Evolutionary conservation across 2,888 invertebrate genomes (phyloP), one percentile per base, ranked within the genome.

Genomic region (Nineta flava): DNA sequence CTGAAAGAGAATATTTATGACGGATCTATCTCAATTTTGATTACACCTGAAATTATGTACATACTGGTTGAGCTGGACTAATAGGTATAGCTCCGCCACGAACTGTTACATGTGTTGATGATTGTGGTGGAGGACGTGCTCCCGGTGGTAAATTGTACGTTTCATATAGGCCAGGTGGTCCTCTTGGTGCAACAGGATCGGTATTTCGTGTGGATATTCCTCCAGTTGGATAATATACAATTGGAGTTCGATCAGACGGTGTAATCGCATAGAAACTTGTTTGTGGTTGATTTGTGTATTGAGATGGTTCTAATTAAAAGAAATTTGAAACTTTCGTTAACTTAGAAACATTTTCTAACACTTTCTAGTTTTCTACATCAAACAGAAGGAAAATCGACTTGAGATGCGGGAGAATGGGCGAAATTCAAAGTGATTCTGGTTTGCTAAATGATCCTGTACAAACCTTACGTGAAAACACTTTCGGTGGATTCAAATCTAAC

Each of bases 81-180:
- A 76, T 70, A 1, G 75, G 71, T 54, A 76, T 71, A 7, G 72
- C 64, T 46, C 71, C 71, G 31, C 72, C 71, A 57, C 75, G 75
- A 46, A 76, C 69, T 1, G 69, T 65, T n/a, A 75, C 72, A 55
- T 75, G 75, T 51, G 70, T 68, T 51, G 59, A 47, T 4, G 64
- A 60, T 49, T 67, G 67, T 4, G 62, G 53, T 31, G 54, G 56
- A 9, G 53, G 45, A 2, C 41, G 26, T 15, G 49, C 32, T 12
- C 35, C 44, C 12, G 49, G 49, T 7, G 44, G 45, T 16, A 47
- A 26, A 19, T 38, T 34, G 13, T 47, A 35, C 9, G 15, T 47
- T 17, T 44, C 44, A 17, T 49, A 44, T 13, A 45, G 13, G n/a
- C 31, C 17, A 9, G 49, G 49, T 16, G 35, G 34, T 10, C 21